Evolutionary conservation across 2,113 vertebrate species (phyloP), one percentile per base, ranked within the genome.

Genomic region (Maccullochella peelii): DNA sequence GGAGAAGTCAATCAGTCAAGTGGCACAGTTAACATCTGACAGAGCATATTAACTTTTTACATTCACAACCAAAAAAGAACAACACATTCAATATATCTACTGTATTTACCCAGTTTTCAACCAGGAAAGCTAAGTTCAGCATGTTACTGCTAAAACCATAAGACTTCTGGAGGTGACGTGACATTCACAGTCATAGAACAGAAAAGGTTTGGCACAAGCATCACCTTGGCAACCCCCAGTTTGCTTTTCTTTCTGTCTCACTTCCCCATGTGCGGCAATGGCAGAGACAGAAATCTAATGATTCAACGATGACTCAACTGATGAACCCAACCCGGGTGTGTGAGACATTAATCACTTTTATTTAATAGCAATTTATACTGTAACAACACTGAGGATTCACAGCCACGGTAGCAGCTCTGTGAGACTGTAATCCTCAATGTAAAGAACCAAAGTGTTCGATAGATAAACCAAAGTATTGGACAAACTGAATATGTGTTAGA

Each of bases 291-390:
- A 55, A 1, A 10, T 16, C 36, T 12, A 12, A 61, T 76, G 50
- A 63, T 27, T 59, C 79, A 77, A 4, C 1, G 68, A 86, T 88
- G 85, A 87, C 38, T 90, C 73, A 81, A n/a, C 33, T 47, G 90
- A 2, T 49, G 40, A 77, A 38, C 75, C 58, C 50, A 77, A 10
- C 47, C 63, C 21, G 11, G 16, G 2, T 27, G 7, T 5, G 8
- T 10, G 9, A 88, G 12, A 42, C 49, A 61, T 84, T 44, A 68
- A 33, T 42, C 8, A 62, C 2, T 42, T 69, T 50, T 1, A 59
- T 40, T 57, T 20, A 36, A 18, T 20, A 14, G 25, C 5, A 27
- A 20, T 55, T 44, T 20, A 33, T 16, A 66, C 12, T 7, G 5
- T 8, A n/a, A 49, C 3, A 25, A 57, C 23, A 57, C 2, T 16